Conservation (phyloP, 2,797 vertebrate genomes). For the Peromyscus nudipes region DNA sequence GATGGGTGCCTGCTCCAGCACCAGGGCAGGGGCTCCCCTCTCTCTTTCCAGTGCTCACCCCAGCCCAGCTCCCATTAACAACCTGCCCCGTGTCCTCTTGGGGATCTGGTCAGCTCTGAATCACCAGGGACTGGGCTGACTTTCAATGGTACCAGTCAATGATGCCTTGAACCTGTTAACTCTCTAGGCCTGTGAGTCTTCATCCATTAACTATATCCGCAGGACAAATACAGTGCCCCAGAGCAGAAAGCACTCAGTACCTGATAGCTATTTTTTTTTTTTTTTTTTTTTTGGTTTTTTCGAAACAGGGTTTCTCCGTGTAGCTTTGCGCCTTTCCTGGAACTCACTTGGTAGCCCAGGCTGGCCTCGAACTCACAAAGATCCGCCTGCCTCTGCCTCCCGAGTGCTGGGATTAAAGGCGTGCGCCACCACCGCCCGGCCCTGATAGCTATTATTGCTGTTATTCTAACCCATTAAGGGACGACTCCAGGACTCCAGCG, state of each 20-base stretch:
- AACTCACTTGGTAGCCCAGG: no score
- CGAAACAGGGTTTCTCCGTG: no score
- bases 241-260: neutral
- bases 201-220: neutral
- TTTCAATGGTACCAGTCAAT: neutral
- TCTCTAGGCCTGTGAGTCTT: neutral
- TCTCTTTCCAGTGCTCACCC: neutral
- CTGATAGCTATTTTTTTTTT: no score
- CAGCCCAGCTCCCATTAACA: neutral
- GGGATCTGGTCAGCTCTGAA: neutral
- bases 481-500: neutral
- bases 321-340: no score
- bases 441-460: neutral
- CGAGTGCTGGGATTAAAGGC: no score
- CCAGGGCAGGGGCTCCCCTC: neutral
- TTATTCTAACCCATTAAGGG: neutral
- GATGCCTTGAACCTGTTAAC: neutral
- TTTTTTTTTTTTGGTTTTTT: no score
- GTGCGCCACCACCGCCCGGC: no score
- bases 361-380: no score
- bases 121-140: neutral
- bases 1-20: neutral
- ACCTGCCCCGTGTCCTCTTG: accelerated
- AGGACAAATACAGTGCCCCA: neutral
- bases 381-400: no score